A percentile compares a stretch with the other conserved stretches of the same genome.
Conservation (phyloP, 2,888 invertebrate genomes). For the Athalia cordata region DNA sequence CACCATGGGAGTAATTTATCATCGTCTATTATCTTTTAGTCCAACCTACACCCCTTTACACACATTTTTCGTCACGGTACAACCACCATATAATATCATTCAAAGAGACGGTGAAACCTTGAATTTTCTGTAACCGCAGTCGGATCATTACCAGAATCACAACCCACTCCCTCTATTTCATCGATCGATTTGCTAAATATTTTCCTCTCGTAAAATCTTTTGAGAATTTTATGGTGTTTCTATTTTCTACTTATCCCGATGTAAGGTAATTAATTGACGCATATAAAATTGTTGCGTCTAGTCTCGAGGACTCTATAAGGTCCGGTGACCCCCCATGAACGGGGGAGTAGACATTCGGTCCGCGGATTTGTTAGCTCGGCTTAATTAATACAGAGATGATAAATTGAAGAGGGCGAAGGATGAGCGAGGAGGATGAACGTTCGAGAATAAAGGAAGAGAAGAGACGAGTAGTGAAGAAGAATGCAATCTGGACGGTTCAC, state of each 20-base stretch:
- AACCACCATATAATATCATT: conserved; percentile 12
- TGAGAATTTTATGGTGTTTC: no score
- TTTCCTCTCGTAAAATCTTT: no score
- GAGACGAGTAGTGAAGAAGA: conserved; percentile 10
- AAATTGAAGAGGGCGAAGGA: conserved; percentile 17
- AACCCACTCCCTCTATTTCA: no score
- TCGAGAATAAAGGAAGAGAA: conserved; percentile 22
- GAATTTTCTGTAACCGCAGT: conserved; percentile 3
- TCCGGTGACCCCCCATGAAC: no score
- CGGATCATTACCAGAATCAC: conserved; percentile 9
- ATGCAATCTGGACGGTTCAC: conserved; percentile 46
- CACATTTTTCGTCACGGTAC: conserved; percentile 33
- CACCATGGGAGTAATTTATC: conserved; percentile 16
- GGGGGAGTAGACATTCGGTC: not conserved
- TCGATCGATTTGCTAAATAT: no score
- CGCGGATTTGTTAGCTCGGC: conserved; percentile 25
- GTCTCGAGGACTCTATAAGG: no score
- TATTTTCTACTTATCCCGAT: no score
- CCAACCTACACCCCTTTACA: conserved; percentile 13
- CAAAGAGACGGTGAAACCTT: conserved; percentile 2
- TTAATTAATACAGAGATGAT: conserved; percentile 36
- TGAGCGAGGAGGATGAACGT: conserved; percentile 17
- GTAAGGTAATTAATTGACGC: no score
- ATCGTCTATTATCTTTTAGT: conserved; percentile 35
- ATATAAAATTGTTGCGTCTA: no score